phyloP scores from a whole-genome alignment of 35 echinoderm and acorn worm species.

The Acanthaster planci region DNA sequence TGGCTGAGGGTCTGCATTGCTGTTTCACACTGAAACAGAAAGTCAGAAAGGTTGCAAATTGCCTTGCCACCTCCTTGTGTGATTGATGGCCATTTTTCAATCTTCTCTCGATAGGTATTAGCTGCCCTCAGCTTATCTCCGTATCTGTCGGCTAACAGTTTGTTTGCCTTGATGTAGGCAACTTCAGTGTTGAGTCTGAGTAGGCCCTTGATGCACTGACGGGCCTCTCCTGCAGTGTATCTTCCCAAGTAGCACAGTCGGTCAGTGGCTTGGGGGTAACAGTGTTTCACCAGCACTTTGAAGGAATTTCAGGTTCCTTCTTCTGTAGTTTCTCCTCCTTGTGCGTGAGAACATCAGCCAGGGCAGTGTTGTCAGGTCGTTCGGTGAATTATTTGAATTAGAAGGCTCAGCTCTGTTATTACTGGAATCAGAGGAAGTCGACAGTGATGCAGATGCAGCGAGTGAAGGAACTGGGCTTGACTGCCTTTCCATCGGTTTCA shows the following conservation, averaged over 20 bases:
- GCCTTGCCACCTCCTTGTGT: constrained; percentile 5
- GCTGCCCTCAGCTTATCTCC: neutral
- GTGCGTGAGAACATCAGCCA: neutral
- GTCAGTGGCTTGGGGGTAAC: neutral
- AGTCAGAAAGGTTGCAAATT: neutral
- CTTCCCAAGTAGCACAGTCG: constrained; percentile 9
- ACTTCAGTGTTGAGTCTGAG: constrained; percentile 11
- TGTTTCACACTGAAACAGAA: neutral
- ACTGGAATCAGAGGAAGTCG: no score
- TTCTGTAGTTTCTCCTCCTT: neutral
- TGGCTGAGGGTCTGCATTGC: neutral
- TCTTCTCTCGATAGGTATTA: constrained; percentile 6
- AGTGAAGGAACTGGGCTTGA: no score
- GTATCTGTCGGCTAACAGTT: neutral
- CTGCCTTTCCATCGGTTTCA: no score
- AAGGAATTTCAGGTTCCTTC: constrained; percentile 21
- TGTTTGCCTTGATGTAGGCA: neutral
- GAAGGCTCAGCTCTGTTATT: no score
- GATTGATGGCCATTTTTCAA: neutral
- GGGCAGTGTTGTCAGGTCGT: neutral
- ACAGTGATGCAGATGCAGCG: no score
- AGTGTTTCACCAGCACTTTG: neutral
- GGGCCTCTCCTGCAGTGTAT: neutral
- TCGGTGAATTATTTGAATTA: neutral
- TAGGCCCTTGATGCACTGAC: neutral